Evolutionary conservation across 2,888 invertebrate species (phyloP), one percentile per base, ranked within the genome.

Genomic region (Aleiodes leptofemur): DNA sequence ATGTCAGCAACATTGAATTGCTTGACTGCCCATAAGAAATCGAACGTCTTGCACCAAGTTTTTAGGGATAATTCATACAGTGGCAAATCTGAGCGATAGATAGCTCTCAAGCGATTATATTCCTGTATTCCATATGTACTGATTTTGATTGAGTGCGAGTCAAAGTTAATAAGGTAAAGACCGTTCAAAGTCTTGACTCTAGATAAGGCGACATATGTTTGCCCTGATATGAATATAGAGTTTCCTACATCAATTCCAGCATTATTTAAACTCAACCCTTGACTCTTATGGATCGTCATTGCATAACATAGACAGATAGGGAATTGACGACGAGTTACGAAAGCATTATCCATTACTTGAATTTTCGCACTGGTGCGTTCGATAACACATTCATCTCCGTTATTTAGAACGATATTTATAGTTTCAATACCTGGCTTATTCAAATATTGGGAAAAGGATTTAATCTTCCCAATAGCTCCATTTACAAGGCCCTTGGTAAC

Each of bases 141-240:
- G 2, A 81, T 79, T 56, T 78, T 72, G 0, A 81, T 64, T 0
- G 76, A 64, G n/a, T 53, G 16, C 6, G 78, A 80, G 57, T 83
- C 80, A 56, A 74, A 78, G 73, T 83, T 83, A 0, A 82, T 80
- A 14, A 83, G 70, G 55, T 83, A 79, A 5, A 81, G 66, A 9
- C 81, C 78, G 14, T 78, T 38, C 3, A 81, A 43, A 0, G 75
- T 66, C 29, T 76, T 82, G 3, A 82, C 79, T 31, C 81, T 76
- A 1, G 78, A 81, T 1, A 81, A 72, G 3, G 80, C 83, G 8
- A 81, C 81, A 51, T 82, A 82, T n/a, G 73, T 61, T 74, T 82
- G 82, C 0, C 82, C 83, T 38, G 72, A 74, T 34, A 68, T 74
- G 59, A 82, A 79, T 38, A 81, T 59, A 8, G 72, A 50, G 66